These are phyloP conservation scores for Anoncus sp. DNA, from an alignment of 2,888 invertebrate genomes.

Conservation along the genomic window DNA sequence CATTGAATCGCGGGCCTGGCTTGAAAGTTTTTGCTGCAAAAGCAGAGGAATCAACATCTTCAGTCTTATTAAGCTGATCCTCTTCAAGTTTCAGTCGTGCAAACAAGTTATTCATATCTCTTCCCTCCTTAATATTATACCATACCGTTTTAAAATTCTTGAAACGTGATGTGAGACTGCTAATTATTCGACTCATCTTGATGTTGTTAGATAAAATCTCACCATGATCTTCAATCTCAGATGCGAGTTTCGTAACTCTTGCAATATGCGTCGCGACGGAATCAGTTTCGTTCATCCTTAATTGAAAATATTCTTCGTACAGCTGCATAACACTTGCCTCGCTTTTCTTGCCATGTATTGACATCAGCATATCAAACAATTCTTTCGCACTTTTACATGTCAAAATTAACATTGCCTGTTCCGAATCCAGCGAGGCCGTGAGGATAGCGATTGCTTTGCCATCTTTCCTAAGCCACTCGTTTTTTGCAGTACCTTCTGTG, in stretches of 20 bases:
- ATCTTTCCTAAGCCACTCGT: too few relatives aligned
- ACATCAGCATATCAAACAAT: background rate
- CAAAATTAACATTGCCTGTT: background rate
- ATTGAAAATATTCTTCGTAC: constrained; percentile 38
- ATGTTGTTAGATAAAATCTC: constrained; percentile 47
- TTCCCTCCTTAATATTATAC: constrained; percentile 49
- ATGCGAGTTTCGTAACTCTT: constrained; percentile 23
- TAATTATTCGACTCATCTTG: constrained; percentile 47
- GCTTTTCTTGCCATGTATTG: background rate
- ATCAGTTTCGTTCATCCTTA: constrained; percentile 42
- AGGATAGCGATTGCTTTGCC: constrained; percentile 28
- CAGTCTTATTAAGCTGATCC: constrained; percentile 44
- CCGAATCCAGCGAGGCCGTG: constrained; percentile 15
- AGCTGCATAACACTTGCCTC: constrained; percentile 30
- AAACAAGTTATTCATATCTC: constrained; percentile 33
- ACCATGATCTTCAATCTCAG: constrained; percentile 49
- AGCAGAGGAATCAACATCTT: too few relatives aligned
- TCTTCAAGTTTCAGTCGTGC: constrained; percentile 24
- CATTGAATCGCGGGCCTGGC: too few relatives aligned
- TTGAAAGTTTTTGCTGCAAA: too few relatives aligned
- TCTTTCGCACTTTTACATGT: background rate
- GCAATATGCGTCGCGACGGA: constrained; percentile 27
- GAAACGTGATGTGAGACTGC: constrained; percentile 30
- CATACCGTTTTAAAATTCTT: constrained; percentile 42
- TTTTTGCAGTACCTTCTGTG: too few relatives aligned